Percentiles rank a stretch among this genome's conserved stretches.
Evolutionary conservation across 1,140 invertebrate genomes (phyloP).

Genomic region (Aphelenchoides besseyi): DNA sequence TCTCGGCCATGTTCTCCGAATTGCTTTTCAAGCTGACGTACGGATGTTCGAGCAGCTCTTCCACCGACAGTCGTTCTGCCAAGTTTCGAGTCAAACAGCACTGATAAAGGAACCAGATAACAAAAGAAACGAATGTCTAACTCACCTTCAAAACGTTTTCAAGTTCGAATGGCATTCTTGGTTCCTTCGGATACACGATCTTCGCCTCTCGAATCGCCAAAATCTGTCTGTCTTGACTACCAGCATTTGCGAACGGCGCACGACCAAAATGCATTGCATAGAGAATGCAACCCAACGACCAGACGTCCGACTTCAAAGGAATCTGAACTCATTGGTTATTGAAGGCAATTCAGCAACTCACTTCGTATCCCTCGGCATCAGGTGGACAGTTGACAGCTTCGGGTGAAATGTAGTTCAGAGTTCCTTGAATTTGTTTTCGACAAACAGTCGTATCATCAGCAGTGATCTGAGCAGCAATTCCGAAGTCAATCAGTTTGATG

Average conservation of each 20-base stretch:
- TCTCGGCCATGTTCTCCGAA: too few species aligned
- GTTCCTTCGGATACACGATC: too few species aligned
- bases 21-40: too few species aligned
- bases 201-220: slow-evolving; percentile 67
- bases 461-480: slow-evolving; percentile 85
- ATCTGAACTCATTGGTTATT: slow-evolving; percentile 69
- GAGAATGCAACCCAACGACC: slow-evolving; percentile 93
- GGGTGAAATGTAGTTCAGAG: slow-evolving; percentile 92
- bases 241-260: slow-evolving; percentile 80
- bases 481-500: slow-evolving; percentile 95
- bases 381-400: slow-evolving; percentile 72
- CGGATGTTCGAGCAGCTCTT: slow-evolving; percentile 71
- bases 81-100: slow-evolving; percentile 73
- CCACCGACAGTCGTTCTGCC: slow-evolving; percentile 71
- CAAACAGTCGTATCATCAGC: slow-evolving; percentile 83
- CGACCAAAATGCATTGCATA: slow-evolving; percentile 84
- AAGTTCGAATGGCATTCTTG: not conserved
- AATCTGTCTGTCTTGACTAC: slow-evolving; percentile 65
- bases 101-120: slow-evolving; percentile 43
- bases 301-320: slow-evolving; percentile 87
- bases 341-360: slow-evolving; percentile 28
- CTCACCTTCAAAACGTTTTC: slow-evolving; percentile 24
- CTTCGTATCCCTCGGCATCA: slow-evolving; percentile 35
- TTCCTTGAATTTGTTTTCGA: slow-evolving; percentile 76
- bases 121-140: slow-evolving; percentile 21